Percentiles rank a stretch among this genome's conserved stretches.
Conservation (phyloP, 2,797 vertebrate genomes). For the Artibeus jamaicensis region DNA sequence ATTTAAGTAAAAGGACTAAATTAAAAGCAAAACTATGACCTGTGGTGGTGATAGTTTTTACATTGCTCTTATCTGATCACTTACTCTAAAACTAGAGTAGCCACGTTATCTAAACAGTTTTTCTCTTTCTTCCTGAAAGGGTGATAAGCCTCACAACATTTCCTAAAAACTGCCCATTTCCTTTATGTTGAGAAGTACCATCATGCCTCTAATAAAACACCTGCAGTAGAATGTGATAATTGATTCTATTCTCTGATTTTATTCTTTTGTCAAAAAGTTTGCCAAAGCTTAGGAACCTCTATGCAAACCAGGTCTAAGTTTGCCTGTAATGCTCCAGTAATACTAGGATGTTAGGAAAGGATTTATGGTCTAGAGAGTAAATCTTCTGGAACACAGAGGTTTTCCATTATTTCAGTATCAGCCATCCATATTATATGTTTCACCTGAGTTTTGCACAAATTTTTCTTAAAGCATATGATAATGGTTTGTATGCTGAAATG, state of each 20-base stretch:
- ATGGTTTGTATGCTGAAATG: neutral
- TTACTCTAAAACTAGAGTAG: neutral
- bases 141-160: neutral
- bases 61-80: neutral
- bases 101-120: neutral
- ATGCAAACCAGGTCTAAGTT: neutral
- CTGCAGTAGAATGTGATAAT: neutral
- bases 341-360: neutral
- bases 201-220: neutral
- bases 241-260: neutral
- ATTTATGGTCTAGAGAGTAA: constrained; percentile 1
- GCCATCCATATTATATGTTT: neutral
- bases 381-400: neutral
- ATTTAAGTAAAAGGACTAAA: neutral
- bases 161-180: neutral
- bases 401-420: constrained; percentile 5
- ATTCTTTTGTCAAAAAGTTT: constrained; percentile 42
- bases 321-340: neutral
- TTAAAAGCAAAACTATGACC: neutral
- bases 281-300: constrained; percentile 25
- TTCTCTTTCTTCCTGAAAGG: constrained; percentile 3
- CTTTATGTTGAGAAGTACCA: neutral
- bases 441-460: neutral
- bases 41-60: neutral
- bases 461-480: neutral